These are phyloP conservation scores for Novumbra hubbsi DNA, from an alignment of 2,797 vertebrate genomes.

Conservation along the genomic window DNA sequence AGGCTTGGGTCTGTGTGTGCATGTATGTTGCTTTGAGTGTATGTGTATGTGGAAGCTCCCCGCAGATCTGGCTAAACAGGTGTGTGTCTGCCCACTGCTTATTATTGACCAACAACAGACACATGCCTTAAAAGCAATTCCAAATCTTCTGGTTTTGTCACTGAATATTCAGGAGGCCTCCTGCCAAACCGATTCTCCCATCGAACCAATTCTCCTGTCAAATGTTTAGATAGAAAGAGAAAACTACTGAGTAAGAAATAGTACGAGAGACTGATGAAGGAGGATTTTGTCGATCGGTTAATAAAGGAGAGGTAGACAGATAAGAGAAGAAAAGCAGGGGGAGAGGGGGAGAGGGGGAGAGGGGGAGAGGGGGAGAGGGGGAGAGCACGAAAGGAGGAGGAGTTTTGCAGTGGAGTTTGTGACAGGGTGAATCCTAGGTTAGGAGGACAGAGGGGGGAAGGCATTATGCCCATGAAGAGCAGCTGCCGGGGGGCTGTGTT, in stretches of 20 bases:
- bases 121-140: not conserved
- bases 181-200: no score
- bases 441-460: not conserved
- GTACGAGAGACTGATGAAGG: constrained; percentile 11
- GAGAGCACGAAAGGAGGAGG: not conserved
- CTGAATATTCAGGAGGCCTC: not conserved
- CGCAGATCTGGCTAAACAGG: not conserved
- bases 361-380: not conserved
- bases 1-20: not conserved
- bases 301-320: not conserved
- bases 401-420: not conserved
- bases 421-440: not conserved
- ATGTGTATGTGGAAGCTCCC: not conserved
- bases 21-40: not conserved
- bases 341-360: not conserved
- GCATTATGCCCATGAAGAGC: not conserved
- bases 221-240: no score
- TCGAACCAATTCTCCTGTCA: no score
- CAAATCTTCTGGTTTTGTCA: not conserved
- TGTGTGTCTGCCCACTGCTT: not conserved
- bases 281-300: not conserved
- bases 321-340: not conserved
- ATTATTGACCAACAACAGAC: not conserved
- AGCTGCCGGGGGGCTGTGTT: constrained; percentile 14
- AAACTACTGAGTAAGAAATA: constrained; percentile 21